Evolutionary conservation across 2,888 invertebrate genomes (phyloP), one percentile per base, ranked within the genome.

Genomic region (Uloborus plumipes): DNA sequence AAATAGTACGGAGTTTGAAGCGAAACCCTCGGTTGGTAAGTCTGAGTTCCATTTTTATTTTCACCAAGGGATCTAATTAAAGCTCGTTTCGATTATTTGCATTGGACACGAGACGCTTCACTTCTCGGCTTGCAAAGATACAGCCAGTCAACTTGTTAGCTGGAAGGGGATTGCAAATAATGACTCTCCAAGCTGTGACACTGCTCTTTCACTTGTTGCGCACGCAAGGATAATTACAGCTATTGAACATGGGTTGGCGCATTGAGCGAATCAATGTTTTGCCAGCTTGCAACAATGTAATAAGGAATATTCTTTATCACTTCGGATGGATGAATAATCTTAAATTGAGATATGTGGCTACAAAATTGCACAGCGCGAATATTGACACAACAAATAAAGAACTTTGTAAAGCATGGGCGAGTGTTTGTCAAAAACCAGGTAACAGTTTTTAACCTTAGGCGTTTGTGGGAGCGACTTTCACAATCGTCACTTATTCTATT

Each of bases 31-130:
- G n/a, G n/a, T 55, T 55, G n/a, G n/a, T 55, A 58, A 31, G 20
- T 20, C 55, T 70, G 39, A 58, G 47, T 55, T 53, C 70, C 31
- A 58, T 70, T 70, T 70, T 70, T 20, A 22, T 51, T 55, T 70
- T 58, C 20, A 58, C 20, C 9, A 55, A n/a, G 11, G 39, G 39
- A 39, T 51, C 65, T 74, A 74, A 74, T 74, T 74, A 66, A 70
- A 58, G 26, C 31, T 58, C 70, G 22, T 70, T 58, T 70, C 55
- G 58, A 47, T 70, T 70, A 70, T 70, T 70, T 58, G 51, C 58
- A 58, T 39, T 53, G 55, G 47, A 70, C 58, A 31, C 26, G 20
- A 18, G 70, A 47, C 55, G 14, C 31, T 58, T 70, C 18, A 47
- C 18, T 58, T 70, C 53, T 39, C 9, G 39, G 39, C 9, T 39